These are phyloP conservation scores for Enteromius fasciolatus DNA, from an alignment of 2,797 vertebrate genomes.

Conservation along the genomic window DNA sequence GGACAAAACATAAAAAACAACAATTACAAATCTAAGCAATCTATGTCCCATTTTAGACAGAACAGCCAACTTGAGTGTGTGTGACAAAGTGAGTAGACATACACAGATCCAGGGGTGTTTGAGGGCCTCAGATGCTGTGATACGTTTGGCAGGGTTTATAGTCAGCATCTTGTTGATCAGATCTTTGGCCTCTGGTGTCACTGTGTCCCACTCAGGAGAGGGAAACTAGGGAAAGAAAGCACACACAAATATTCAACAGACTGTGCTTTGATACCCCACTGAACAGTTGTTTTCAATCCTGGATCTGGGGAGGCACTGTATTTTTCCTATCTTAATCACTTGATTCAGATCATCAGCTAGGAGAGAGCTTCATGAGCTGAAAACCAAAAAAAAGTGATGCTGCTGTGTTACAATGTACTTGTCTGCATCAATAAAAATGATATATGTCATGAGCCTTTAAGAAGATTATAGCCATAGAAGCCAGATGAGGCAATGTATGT, in stretches of 20 bases:
- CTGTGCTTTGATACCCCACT: not conserved
- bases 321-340: not conserved
- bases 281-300: not conserved
- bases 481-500: too few species aligned
- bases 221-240: conserved; percentile 82
- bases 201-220: conserved; percentile 97
- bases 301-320: not conserved
- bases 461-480: too few species aligned
- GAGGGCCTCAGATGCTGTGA: conserved; percentile 91
- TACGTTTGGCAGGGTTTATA: conserved; percentile 94
- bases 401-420: not conserved
- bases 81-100: conserved; percentile 63
- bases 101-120: conserved; percentile 99
- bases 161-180: conserved; percentile 99
- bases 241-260: conserved; percentile 6
- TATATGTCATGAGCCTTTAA: too few species aligned
- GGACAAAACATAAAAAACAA: not conserved
- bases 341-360: not conserved
- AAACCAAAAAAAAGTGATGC: not conserved
- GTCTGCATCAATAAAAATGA: too few species aligned
- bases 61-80: not conserved
- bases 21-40: not conserved
- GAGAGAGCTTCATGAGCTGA: not conserved
- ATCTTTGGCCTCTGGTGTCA: conserved; percentile 97
- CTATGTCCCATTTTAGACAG: not conserved